A percentile compares a stretch with the other conserved stretches of the same genome.
Conservation (phyloP, 2,113 vertebrate genomes). For the Passerina amoena region DNA sequence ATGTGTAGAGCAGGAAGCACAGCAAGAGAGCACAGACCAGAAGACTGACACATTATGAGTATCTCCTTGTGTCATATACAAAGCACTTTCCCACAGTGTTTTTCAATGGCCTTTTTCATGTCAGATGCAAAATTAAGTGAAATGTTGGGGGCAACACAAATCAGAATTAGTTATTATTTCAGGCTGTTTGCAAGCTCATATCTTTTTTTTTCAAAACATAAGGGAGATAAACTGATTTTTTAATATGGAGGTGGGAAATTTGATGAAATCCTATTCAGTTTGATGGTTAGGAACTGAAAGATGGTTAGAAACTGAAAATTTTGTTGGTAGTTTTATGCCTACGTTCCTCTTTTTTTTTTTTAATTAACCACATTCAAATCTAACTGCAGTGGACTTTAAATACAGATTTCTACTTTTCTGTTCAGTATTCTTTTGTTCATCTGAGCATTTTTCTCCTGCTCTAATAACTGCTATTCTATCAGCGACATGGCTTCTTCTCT, state of each 20-base stretch:
- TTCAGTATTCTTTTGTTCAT: neutral
- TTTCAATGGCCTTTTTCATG: neutral
- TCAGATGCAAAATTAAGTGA: neutral
- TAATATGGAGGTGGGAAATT: neutral
- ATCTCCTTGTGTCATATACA: neutral
- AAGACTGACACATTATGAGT: neutral
- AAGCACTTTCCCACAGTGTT: neutral
- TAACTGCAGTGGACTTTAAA: neutral
- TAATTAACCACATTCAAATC: neutral
- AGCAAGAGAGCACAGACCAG: neutral
- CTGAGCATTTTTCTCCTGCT: neutral
- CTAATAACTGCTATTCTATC: neutral
- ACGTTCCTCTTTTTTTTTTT: neutral
- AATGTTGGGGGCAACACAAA: neutral
- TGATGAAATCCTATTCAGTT: neutral
- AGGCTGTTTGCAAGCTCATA: neutral
- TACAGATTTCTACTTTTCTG: neutral
- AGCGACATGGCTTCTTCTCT: neutral
- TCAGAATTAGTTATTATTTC: neutral
- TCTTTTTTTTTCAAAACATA: neutral
- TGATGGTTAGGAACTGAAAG: neutral
- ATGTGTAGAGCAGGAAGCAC: neutral
- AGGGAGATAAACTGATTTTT: neutral
- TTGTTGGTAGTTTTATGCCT: neutral
- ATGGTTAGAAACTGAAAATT: neutral